A percentile compares a stretch with the other conserved stretches of the same genome.
phyloP scores from a whole-genome alignment of 1,140 invertebrate genomes.

The Sycophaga agraensis region DNA sequence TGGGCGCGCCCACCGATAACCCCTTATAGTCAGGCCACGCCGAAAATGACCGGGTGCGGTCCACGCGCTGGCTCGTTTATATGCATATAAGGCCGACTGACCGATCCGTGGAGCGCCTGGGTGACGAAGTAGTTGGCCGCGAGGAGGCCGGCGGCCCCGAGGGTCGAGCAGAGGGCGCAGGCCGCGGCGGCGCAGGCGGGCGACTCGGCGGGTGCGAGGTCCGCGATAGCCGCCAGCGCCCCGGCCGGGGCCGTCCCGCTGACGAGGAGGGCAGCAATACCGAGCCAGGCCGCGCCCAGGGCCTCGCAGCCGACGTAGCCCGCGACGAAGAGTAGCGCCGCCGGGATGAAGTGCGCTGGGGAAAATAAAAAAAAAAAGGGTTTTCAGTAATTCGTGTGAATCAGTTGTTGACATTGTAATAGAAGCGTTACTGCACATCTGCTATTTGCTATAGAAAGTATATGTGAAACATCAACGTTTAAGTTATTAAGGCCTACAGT shows the following conservation, averaged over 20 bases:
- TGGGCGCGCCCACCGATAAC: too few species aligned
- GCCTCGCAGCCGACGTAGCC: constrained; percentile 65
- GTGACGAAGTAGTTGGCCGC: constrained; percentile 64
- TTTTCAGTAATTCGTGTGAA: too few species aligned
- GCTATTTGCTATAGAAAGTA: too few species aligned
- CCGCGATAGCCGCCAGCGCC: constrained; percentile 61
- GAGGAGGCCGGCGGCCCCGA: constrained; percentile 61
- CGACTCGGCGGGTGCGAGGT: constrained; percentile 60
- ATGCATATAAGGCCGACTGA: constrained; percentile 52
- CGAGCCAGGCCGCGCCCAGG: constrained; percentile 61
- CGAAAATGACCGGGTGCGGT: too few species aligned
- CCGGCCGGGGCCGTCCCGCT: constrained; percentile 63
- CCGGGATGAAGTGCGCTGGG: constrained; percentile 63
- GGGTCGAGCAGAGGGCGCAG: constrained; percentile 62
- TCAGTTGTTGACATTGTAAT: too few species aligned
- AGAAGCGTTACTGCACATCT: too few species aligned
- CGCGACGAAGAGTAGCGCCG: constrained; percentile 62
- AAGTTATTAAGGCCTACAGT: too few species aligned
- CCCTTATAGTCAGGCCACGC: too few species aligned
- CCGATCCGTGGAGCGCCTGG: constrained; percentile 62
- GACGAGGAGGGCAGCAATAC: constrained; percentile 61
- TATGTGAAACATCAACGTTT: too few species aligned
- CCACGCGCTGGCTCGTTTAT: too few species aligned
- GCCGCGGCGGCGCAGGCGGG: constrained; percentile 59
- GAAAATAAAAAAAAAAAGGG: too few species aligned